Percentiles rank a stretch among this genome's conserved stretches.
Evolutionary conservation across 2,113 vertebrate species (phyloP).

Genomic region (Pluvianellus socialis): DNA sequence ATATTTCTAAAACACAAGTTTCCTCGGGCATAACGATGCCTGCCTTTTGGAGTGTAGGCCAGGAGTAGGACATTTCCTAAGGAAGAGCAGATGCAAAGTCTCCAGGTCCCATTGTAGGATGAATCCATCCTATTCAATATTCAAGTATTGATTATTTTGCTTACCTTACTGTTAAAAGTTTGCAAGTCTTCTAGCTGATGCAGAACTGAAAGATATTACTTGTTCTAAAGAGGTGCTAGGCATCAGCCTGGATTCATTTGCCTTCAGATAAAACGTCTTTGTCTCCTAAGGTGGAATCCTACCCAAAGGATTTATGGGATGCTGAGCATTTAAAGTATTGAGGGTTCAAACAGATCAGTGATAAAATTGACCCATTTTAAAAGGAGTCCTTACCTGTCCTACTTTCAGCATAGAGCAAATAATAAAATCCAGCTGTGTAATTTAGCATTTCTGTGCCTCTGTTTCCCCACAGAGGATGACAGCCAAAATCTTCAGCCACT

Average conservation of each 20-base stretch:
- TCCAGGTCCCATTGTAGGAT: not conserved
- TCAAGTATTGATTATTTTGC: not conserved
- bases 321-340: not conserved
- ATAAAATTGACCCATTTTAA: not conserved
- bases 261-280: not conserved
- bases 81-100: not conserved
- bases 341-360: not conserved
- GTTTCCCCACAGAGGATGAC: not conserved
- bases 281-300: not conserved
- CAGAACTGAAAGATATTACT: not conserved
- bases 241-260: not conserved
- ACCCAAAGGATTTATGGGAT: not conserved
- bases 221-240: not conserved
- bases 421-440: not conserved
- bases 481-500: not conserved
- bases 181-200: not conserved
- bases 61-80: not conserved
- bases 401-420: not conserved
- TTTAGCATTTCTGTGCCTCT: not conserved
- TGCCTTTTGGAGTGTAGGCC: not conserved
- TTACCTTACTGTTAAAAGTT: not conserved
- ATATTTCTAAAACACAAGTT: not conserved
- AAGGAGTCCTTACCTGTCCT: not conserved
- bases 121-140: not conserved
- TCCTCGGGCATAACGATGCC: not conserved